Evolutionary conservation across 2,797 vertebrate species (phyloP), one percentile per base, ranked within the genome.

Genomic region (Myotis findleyi): DNA sequence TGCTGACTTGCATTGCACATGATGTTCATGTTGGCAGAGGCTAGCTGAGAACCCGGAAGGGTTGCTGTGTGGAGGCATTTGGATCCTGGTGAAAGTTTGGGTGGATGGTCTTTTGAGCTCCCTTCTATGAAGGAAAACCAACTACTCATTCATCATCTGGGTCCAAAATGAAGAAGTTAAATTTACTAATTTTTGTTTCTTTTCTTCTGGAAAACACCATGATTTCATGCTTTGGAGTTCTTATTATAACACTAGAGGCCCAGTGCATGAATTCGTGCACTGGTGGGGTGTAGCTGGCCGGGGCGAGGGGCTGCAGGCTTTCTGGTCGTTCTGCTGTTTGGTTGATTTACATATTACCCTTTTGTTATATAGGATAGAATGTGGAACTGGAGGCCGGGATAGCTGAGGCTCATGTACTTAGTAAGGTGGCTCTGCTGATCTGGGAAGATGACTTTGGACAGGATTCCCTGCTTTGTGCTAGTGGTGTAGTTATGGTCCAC

Each of bases 1-100:
- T 20, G 7, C 4, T 30, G 55, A 59, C 23, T n/a, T 4, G 16
- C 1, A 8, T 11, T 23, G 23, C 10, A 0, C 2, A 0, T 4
- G 20, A 49, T 41, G 44, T 9, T 93, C 30, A 0, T 21, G 0
- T 5, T 6, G 55, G 36, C 17, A n/a, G 27, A 20, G 23, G 30
- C 27, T 25, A 6, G 38, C 20, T 33, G 33, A 8, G 21, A 17
- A 38, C 53, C 0, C 0, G 27, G 64, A 30, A 49, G 20, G 8
- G 38, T 16, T 68, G 14, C 36, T 53, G 0, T 4, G 4, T 8
- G 47, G 53, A 89, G 41, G 25, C 25, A 11, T 38, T 41, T 3
- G 17, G 25, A 44, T 7, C 4, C 1, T 27, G 30, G 20, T 49
- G 30, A 71, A 47, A 64, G 47, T 30, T 83, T 36, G 33, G 12